Conservation (phyloP, 2,888 invertebrate genomes). For the Keiferia lycopersicella region DNA sequence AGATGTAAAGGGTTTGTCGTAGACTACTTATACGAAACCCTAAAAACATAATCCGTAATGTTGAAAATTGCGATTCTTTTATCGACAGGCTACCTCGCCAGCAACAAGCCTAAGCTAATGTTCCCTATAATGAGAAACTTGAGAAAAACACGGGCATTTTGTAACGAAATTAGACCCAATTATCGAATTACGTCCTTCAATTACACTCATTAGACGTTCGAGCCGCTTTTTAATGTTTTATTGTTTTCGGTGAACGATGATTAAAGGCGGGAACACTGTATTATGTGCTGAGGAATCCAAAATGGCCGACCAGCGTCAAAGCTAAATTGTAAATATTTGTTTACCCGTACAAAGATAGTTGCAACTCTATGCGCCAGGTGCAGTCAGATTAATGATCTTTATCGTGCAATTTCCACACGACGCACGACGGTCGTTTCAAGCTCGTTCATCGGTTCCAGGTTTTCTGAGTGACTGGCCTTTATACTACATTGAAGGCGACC, state of each 20-base stretch:
- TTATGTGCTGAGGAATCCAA: constrained; percentile 44
- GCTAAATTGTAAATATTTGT: neutral
- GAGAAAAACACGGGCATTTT: constrained; percentile 28
- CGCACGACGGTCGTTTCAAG: constrained; percentile 26
- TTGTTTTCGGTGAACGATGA: constrained; percentile 38
- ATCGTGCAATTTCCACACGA: constrained; percentile 27
- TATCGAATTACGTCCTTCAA: constrained; percentile 48
- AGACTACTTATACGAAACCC: no score
- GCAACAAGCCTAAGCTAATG: constrained; percentile 25
- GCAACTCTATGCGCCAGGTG: constrained; percentile 26
- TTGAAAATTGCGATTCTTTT: neutral
- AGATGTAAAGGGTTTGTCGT: no score
- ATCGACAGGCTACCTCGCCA: neutral
- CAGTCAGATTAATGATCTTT: constrained; percentile 26
- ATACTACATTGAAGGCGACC: constrained; percentile 9
- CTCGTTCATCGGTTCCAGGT: constrained; percentile 29
- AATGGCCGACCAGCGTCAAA: constrained; percentile 32
- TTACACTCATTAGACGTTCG: constrained; percentile 43
- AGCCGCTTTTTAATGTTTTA: constrained; percentile 40
- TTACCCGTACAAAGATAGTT: neutral
- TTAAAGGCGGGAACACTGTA: constrained; percentile 37
- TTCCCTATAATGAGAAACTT: constrained; percentile 21
- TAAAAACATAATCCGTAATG: no score
- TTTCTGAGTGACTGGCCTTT: neutral
- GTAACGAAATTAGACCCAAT: constrained; percentile 45